Conservation (phyloP, 1,140 invertebrate species). For the Penaeus indicus region DNA sequence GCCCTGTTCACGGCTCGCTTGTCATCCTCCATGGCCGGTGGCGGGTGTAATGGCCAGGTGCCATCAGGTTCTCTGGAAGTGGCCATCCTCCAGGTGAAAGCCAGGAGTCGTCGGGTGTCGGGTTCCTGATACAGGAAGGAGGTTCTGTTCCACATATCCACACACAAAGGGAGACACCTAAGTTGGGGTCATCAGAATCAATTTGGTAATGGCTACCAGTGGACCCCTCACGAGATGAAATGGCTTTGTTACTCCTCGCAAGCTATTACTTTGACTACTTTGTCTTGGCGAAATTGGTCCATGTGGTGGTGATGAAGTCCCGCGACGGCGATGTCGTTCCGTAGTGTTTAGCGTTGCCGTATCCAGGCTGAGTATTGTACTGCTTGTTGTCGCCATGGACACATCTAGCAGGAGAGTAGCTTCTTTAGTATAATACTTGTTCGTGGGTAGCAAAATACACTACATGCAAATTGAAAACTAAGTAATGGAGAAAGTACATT, state of each 20-base stretch:
- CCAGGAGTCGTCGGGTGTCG: slow-evolving; percentile 40
- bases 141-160: not conserved
- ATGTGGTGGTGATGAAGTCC: slow-evolving; percentile 35
- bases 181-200: not conserved
- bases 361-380: slow-evolving; percentile 36
- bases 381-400: slow-evolving; percentile 54
- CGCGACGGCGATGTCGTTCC: slow-evolving; percentile 54
- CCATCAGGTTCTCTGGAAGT: too few species aligned
- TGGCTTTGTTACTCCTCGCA: not conserved
- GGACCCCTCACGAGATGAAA: too few species aligned
- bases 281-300: slow-evolving; percentile 59
- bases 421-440: not conserved
- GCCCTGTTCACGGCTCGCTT: slow-evolving; percentile 1
- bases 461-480: not conserved
- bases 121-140: slow-evolving; percentile 19
- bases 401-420: slow-evolving; percentile 20
- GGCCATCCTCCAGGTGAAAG: not conserved
- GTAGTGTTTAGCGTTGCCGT: slow-evolving; percentile 8
- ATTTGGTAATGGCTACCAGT: not conserved
- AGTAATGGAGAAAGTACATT: too few species aligned
- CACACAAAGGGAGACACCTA: not conserved
- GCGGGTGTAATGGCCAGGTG: slow-evolving; percentile 7
- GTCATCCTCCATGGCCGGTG: not conserved
- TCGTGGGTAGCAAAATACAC: too few species aligned
- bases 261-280: slow-evolving; percentile 10